Evolutionary conservation across 2,888 invertebrate genomes (phyloP).

Genomic region (Frankliniella fusca): DNA sequence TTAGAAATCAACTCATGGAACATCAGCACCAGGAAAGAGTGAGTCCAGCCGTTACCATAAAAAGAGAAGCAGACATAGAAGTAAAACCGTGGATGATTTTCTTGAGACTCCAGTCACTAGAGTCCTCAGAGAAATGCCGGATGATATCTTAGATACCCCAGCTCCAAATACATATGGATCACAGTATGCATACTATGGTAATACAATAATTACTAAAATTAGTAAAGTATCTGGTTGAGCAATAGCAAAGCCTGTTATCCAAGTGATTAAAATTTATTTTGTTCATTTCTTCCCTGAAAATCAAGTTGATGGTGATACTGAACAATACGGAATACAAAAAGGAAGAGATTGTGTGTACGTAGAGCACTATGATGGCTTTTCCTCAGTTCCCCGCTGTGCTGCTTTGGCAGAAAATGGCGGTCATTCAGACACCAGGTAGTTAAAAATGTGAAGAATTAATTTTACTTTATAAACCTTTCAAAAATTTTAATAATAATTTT

Average conservation of each 20-base stretch:
- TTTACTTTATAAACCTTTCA: not conserved
- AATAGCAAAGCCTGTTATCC: not conserved
- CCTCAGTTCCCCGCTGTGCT: not conserved
- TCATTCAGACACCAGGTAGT: not conserved
- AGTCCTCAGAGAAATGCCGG: not conserved
- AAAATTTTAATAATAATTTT: conserved; percentile 20
- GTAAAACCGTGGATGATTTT: not conserved
- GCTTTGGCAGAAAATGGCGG: not conserved
- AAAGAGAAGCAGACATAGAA: not conserved
- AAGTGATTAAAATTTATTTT: not conserved
- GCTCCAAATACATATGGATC: not conserved
- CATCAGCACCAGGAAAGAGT: not conserved
- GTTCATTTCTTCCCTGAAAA: not conserved
- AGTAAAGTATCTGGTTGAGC: not conserved
- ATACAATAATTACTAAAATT: not conserved
- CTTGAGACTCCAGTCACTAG: not conserved
- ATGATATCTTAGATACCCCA: not conserved
- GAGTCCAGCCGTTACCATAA: not conserved
- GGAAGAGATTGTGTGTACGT: conserved; percentile 3
- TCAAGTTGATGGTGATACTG: not conserved
- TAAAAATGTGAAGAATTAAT: not conserved
- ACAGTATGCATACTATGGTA: not conserved
- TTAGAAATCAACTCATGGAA: too few relatives aligned
- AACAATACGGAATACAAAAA: not conserved
- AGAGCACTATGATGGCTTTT: conserved; percentile 4